phyloP scores from a whole-genome alignment of 1,140 invertebrate genomes.

The Ostrea edulis region DNA sequence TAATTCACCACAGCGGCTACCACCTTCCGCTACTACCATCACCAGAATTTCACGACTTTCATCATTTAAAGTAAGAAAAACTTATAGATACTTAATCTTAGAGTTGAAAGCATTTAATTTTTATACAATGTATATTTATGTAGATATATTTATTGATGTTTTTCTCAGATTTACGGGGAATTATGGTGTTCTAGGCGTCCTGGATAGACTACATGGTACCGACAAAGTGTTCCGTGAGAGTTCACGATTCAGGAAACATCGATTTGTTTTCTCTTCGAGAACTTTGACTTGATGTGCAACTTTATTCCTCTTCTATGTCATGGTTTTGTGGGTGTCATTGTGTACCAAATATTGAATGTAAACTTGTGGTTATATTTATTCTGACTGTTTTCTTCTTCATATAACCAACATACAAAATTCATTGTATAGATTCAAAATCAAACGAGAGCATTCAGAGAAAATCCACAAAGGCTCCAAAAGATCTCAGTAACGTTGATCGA shows the following conservation, averaged over 20 bases:
- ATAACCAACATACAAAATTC: too few species aligned
- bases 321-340: too few species aligned
- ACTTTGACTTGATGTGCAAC: not conserved
- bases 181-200: conserved; percentile 89
- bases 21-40: conserved; percentile 93
- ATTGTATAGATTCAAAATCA: too few species aligned
- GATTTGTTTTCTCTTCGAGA: conserved; percentile 55
- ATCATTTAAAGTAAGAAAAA: conserved; percentile 87
- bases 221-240: conserved; percentile 80
- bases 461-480: too few species aligned
- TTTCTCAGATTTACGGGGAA: conserved; percentile 82
- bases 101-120: not conserved
- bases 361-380: too few species aligned
- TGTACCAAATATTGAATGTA: too few species aligned
- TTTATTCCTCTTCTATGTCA: too few species aligned
- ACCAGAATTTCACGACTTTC: conserved; percentile 93
- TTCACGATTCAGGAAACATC: conserved; percentile 56
- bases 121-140: not conserved
- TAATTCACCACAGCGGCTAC: conserved; percentile 93
- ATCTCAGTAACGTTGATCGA: too few species aligned
- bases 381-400: too few species aligned
- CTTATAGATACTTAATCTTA: not conserved
- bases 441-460: too few species aligned
- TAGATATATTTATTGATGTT: not conserved
- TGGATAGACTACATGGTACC: conserved; percentile 91